phyloP scores from a whole-genome alignment of 2,797 vertebrate species.

The Arrhamphus sclerolepis region DNA sequence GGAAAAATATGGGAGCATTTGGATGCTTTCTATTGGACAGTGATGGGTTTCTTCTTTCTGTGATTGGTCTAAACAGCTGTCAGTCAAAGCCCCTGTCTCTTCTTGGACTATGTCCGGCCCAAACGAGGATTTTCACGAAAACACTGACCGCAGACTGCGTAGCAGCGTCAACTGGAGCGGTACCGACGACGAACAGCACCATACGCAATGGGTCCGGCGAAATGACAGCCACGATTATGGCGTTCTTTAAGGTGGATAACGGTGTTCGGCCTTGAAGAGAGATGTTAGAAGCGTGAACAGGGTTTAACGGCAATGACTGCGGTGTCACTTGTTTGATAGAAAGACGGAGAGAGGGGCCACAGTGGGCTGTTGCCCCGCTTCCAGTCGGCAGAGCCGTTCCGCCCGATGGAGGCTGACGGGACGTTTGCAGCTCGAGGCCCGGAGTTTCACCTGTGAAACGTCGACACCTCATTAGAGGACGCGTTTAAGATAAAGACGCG shows the following conservation, averaged over 20 bases:
- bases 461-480: slow-evolving; percentile 27
- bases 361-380: slow-evolving; percentile 57
- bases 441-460: slow-evolving; percentile 66
- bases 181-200: slow-evolving; percentile 23
- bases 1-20: slow-evolving; percentile 11
- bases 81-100: slow-evolving; percentile 47
- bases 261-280: slow-evolving; percentile 26
- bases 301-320: slow-evolving; percentile 44
- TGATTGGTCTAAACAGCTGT: slow-evolving; percentile 58
- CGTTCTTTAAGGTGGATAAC: slow-evolving; percentile 44
- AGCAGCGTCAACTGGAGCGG: slow-evolving; percentile 14
- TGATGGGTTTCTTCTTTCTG: not conserved
- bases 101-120: slow-evolving; percentile 43
- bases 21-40: slow-evolving; percentile 65
- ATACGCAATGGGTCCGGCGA: slow-evolving; percentile 28
- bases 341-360: slow-evolving; percentile 29
- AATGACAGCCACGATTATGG: slow-evolving; percentile 53
- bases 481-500: slow-evolving; percentile 14
- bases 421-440: slow-evolving; percentile 67
- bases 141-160: slow-evolving; percentile 64
- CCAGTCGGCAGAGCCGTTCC: slow-evolving; percentile 47
- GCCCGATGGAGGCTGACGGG: slow-evolving; percentile 72
- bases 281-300: slow-evolving; percentile 4
- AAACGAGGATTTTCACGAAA: slow-evolving; percentile 66
- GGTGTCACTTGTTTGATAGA: slow-evolving; percentile 57